Evolutionary conservation across 2,797 vertebrate genomes (phyloP).

Genomic region (Rhinophrynus dorsalis): DNA sequence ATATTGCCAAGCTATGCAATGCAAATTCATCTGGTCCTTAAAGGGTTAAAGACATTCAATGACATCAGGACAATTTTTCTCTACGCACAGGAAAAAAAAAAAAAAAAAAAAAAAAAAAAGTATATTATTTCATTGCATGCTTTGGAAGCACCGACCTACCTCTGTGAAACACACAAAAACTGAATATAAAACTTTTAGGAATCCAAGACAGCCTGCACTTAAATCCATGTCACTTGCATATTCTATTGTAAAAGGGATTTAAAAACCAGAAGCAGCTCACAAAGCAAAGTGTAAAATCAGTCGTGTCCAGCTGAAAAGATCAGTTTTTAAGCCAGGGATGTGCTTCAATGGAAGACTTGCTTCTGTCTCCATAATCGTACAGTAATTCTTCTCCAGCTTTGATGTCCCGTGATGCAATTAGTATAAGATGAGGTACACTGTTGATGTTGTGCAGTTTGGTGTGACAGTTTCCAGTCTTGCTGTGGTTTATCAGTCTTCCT

Average conservation of each 20-base stretch:
- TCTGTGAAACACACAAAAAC: conserved; percentile 72
- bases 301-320: conserved; percentile 52
- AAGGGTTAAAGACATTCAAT: too few species aligned
- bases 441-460: conserved; percentile 86
- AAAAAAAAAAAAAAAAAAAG: conserved; percentile 65
- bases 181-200: conserved; percentile 63
- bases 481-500: conserved; percentile 92
- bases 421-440: conserved; percentile 85
- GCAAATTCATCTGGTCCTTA: too few species aligned
- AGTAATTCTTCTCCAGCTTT: conserved; percentile 83
- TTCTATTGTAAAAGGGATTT: conserved; percentile 62
- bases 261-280: conserved; percentile 60
- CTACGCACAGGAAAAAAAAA: not conserved
- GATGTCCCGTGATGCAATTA: conserved; percentile 89
- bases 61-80: too few species aligned
- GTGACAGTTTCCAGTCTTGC: conserved; percentile 91
- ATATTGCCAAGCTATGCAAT: too few species aligned
- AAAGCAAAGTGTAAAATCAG: conserved; percentile 57
- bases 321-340: conserved; percentile 91
- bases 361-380: conserved; percentile 93
- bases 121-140: conserved; percentile 67
- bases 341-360: conserved; percentile 84
- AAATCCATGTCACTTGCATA: conserved; percentile 62
- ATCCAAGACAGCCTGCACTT: conserved; percentile 64
- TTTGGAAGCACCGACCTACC: conserved; percentile 64